Evolutionary conservation across 1,140 invertebrate genomes (phyloP).

Genomic region (Microplitis demolitor): DNA sequence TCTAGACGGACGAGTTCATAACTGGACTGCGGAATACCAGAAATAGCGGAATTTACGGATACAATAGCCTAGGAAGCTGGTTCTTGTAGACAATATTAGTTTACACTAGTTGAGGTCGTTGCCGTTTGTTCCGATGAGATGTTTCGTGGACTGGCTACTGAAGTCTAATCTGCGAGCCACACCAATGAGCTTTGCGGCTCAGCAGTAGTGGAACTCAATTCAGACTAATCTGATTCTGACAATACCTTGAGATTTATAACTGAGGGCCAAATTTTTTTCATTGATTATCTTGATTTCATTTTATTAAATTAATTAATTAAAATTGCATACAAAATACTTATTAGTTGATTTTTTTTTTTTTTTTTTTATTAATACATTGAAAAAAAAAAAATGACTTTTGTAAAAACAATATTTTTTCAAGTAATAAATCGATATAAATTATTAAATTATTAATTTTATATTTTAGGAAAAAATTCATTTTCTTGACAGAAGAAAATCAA

Average conservation of each 20-base stretch:
- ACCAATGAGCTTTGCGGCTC: not conserved
- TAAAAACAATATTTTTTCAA: no score
- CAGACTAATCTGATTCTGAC: conserved; percentile 42
- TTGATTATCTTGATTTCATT: conserved; percentile 12
- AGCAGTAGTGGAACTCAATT: conserved; percentile 39
- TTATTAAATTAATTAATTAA: not conserved
- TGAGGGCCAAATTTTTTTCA: conserved; percentile 23
- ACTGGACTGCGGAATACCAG: conserved; percentile 35
- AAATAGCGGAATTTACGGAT: conserved; percentile 32
- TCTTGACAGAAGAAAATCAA: no score
- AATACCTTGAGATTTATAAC: conserved; percentile 16
- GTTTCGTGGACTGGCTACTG: conserved; percentile 40
- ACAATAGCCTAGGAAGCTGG: conserved; percentile 31
- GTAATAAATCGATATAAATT: no score
- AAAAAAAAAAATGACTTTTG: no score
- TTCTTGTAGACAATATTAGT: not conserved
- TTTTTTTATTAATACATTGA: no score
- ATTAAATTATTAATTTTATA: no score
- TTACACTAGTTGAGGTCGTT: conserved; percentile 30
- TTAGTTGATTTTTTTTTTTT: no score
- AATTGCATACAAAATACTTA: not conserved
- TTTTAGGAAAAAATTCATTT: no score
- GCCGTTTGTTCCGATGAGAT: conserved; percentile 38
- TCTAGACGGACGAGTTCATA: conserved; percentile 35
- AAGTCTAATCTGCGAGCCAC: conserved; percentile 40